Evolutionary conservation across 2,113 vertebrate genomes (phyloP), one percentile per base, ranked within the genome.

Genomic region (Tretioscincus oriximinensis): DNA sequence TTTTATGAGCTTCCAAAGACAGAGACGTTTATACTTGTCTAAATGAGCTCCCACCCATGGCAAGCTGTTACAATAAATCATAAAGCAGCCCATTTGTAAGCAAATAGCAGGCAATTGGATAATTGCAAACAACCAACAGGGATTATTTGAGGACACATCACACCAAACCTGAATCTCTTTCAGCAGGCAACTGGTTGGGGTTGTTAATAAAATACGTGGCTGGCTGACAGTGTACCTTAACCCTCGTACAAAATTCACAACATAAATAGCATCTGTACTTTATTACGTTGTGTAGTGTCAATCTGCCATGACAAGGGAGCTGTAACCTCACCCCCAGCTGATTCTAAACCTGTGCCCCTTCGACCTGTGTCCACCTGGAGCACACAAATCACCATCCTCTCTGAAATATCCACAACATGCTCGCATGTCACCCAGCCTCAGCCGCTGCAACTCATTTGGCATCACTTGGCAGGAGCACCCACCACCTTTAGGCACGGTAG

Each of bases 1-100:
- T 41, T 35, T 35, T 78, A 58, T 58, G 14, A 4, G 54, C 54
- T 58, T 58, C 54, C 18, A 58, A 58, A 58, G 14, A 58, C 54
- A 58, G 4, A 20, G 28, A 5, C 49, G 63, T 64, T 65, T 60
- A 35, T 51, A 21, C 70, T 65, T 73, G 78, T 80, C 63, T 45
- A 49, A 80, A 29, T 80, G 41, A 73, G 47, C 60, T 65, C 73
- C 78, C 61, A 73, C 70, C 78, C 70, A 73, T 65, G 64, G 73
- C 80, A 76, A 61, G 21, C 60, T 24, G 60, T 76, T 76, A 47
- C 54, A 76, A 76, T 68, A 76, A 69, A 69, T 69, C 73, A 76
- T 76, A 81, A 81, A 81, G 29, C 51, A 61, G 69, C 76, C 73
- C 29, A 76, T 81, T 81, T 81, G 61, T 69, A 69, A 76, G 73